Evolutionary conservation across 2,888 invertebrate species (phyloP).

Genomic region (Metallyticus violacea): DNA sequence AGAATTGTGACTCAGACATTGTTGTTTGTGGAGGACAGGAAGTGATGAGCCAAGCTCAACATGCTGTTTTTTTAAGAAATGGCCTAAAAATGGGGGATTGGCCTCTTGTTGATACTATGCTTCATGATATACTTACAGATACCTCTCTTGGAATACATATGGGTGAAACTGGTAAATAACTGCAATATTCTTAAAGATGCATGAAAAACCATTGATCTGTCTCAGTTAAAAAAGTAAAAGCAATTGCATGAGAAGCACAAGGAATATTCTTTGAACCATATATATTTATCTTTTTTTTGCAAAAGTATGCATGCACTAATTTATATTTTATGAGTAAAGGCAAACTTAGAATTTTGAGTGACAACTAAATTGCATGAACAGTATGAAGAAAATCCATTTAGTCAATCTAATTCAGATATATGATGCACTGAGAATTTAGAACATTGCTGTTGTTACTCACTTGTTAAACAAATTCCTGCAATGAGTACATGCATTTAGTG

Average conservation of each 20-base stretch:
- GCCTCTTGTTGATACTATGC: constrained; percentile 62
- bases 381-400: too few species aligned
- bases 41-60: constrained; percentile 75
- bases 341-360: too few species aligned
- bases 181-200: background rate
- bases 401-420: too few species aligned
- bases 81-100: constrained; percentile 66
- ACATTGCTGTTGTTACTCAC: too few species aligned
- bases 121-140: constrained; percentile 71
- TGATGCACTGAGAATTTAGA: too few species aligned
- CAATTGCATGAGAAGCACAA: background rate
- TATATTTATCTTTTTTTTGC: too few species aligned
- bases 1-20: constrained; percentile 61
- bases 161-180: constrained; percentile 67
- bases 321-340: too few species aligned
- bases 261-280: background rate
- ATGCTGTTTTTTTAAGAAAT: constrained; percentile 59
- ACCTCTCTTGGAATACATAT: constrained; percentile 71
- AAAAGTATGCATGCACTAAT: too few species aligned
- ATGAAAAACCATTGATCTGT: background rate
- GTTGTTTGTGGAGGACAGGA: constrained; percentile 81
- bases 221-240: too few species aligned
- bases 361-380: too few species aligned
- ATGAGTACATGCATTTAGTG: too few species aligned
- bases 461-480: too few species aligned